Evolutionary conservation across 2,888 invertebrate genomes (phyloP), one percentile per base, ranked within the genome.

Genomic region (Acanthosepion esculentum): DNA sequence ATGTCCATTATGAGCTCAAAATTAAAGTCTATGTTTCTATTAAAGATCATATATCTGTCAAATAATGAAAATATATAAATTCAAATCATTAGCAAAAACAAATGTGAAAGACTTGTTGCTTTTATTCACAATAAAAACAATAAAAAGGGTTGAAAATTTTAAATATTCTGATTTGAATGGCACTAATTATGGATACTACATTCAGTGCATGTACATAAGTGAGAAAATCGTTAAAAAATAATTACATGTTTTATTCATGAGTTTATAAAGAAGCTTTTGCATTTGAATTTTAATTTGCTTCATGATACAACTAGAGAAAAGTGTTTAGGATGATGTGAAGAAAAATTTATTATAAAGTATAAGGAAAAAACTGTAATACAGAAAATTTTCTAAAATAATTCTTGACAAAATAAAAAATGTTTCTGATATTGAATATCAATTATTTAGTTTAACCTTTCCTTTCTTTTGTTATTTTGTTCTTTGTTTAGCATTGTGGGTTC

Each of bases 141-240:
- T 78, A 78, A 78, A 78, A n/a, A 33, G 0, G n/a, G 8, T 78
- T 78, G 78, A 78, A 78, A n/a, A 78, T 78, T n/a, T 15, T 18
- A 78, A 78, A 78, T 5, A 12, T n/a, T 78, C n/a, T n/a, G 15
- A 78, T 78, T 78, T 78, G 78, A 78, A 78, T 78, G 18, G n/a
- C 78, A 78, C 78, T 78, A 78, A 78, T 78, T 78, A 78, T 78
- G n/a, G 78, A 15, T 33, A 18, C 15, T n/a, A 78, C 15, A 78
- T 78, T 78, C 78, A 33, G 33, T 15, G 15, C 78, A 33, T 78
- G 78, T 78, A 78, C 78, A 78, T 33, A n/a, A 78, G 78, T 78
- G 78, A 78, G n/a, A 78, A 78, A n/a, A 78, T 78, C 78, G 15
- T 78, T 78, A 78, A 78, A 78, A 78, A 78, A n/a, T n/a, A 78